Conservation (phyloP, 1,140 invertebrate species). For the Megalopta genalis region DNA sequence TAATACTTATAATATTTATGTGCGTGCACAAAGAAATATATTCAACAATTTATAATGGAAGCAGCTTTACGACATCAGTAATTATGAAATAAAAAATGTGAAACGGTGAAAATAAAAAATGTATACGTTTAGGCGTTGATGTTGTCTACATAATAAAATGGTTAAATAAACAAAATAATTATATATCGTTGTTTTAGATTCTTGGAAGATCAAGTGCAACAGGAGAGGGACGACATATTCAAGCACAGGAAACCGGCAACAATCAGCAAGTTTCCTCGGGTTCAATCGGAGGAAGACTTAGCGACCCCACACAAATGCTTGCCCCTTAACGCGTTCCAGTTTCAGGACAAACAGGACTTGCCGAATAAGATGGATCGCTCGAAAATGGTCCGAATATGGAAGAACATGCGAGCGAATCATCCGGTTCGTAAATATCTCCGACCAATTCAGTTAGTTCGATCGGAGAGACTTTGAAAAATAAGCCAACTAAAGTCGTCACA, state of each 20-base stretch:
- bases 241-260: conserved; percentile 43
- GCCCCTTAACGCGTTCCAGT: conserved; percentile 61
- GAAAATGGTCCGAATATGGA: conserved; percentile 63
- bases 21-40: too few relatives aligned
- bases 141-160: too few relatives aligned
- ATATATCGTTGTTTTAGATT: conserved; percentile 43
- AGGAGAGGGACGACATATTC: conserved; percentile 51
- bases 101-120: too few relatives aligned
- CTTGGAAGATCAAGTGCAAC: conserved; percentile 46
- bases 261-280: conserved; percentile 44
- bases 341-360: conserved; percentile 19
- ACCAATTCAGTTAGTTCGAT: too few relatives aligned
- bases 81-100: too few relatives aligned
- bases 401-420: conserved; percentile 53
- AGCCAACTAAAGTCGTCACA: too few relatives aligned
- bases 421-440: conserved; percentile 47
- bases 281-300: conserved; percentile 45
- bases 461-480: too few relatives aligned
- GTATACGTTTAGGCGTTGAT: too few relatives aligned
- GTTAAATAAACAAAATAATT: too few relatives aligned
- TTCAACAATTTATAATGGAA: too few relatives aligned
- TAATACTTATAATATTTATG: too few relatives aligned
- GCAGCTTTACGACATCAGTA: too few relatives aligned
- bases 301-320: conserved; percentile 46
- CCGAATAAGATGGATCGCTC: conserved; percentile 43